Conservation (phyloP, 1,140 invertebrate genomes). For the Drosophila triauraria region DNA sequence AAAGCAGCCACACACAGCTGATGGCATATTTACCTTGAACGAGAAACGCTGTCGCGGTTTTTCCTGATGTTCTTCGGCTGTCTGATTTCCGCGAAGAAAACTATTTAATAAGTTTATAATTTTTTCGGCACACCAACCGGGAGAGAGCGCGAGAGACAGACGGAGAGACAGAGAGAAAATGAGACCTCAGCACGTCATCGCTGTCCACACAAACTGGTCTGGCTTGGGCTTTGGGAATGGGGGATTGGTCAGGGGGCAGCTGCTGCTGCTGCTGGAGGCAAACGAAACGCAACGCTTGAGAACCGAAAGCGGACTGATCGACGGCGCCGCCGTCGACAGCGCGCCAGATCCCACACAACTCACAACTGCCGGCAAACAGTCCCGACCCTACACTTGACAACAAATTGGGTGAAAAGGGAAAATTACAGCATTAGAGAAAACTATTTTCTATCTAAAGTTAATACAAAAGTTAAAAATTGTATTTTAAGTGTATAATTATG, state of each 20-base stretch:
- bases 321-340: constrained; percentile 24
- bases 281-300: constrained; percentile 65
- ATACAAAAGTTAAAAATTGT: not conserved
- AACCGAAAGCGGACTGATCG: constrained; percentile 75
- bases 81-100: constrained; percentile 45
- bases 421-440: not conserved
- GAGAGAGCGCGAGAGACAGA: constrained; percentile 29
- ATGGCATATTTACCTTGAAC: constrained; percentile 72
- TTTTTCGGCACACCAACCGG: constrained; percentile 61
- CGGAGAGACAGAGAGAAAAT: constrained; percentile 34
- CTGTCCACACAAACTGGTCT: constrained; percentile 70
- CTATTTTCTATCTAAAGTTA: not conserved
- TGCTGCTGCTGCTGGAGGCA: constrained; percentile 55
- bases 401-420: not conserved
- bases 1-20: constrained; percentile 46
- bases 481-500: not conserved
- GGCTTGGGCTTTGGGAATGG: constrained; percentile 41
- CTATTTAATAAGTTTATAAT: constrained; percentile 50
- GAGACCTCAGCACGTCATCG: constrained; percentile 65
- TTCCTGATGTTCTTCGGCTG: constrained; percentile 28
- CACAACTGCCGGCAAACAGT: constrained; percentile 34
- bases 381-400: constrained; percentile 15
- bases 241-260: constrained; percentile 39
- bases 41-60: constrained; percentile 31
- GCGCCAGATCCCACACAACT: constrained; percentile 34